Conservation (phyloP, 2,113 vertebrate genomes). For the Ptilorrhoa leucosticta region DNA sequence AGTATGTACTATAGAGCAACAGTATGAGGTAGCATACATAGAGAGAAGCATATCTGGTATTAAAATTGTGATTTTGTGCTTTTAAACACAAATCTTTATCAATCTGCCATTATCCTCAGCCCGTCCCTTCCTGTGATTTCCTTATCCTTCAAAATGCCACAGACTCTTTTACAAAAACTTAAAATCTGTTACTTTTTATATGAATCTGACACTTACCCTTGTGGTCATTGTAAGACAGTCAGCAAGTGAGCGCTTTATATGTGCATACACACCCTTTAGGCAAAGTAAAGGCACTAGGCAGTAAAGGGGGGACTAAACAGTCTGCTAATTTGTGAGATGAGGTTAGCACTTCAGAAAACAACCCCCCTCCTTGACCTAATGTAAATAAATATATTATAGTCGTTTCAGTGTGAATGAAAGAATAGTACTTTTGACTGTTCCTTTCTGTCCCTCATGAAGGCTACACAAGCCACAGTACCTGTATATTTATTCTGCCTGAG, state of each 20-base stretch:
- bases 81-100: neutral
- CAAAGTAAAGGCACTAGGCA: too few relatives aligned
- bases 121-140: neutral
- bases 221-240: neutral
- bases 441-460: neutral
- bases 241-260: neutral
- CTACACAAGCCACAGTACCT: neutral
- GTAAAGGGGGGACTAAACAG: neutral
- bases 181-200: neutral
- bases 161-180: neutral
- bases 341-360: neutral
- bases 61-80: neutral
- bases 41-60: neutral
- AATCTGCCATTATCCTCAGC: neutral
- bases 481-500: neutral
- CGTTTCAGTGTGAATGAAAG: neutral
- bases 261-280: fast-evolving
- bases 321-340: neutral
- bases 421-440: neutral
- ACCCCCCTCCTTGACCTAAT: neutral
- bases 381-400: neutral
- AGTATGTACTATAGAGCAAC: neutral
- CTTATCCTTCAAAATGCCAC: neutral
- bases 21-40: neutral
- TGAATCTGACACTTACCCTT: neutral